Evolutionary conservation across 1,140 invertebrate species (phyloP), one percentile per base, ranked within the genome.

Genomic region (Bombus pyrosoma): DNA sequence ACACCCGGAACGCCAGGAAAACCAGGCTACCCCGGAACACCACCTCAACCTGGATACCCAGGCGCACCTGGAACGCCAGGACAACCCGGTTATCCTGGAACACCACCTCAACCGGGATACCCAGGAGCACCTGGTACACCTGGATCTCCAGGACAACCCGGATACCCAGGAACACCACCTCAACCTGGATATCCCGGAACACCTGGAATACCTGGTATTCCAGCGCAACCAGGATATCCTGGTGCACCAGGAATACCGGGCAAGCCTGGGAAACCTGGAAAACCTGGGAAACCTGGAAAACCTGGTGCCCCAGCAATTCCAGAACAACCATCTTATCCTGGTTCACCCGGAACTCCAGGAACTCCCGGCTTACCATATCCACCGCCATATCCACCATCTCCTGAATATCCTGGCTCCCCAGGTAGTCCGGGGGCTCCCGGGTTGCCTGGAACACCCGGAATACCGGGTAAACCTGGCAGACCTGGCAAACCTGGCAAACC

Each of bases 111-210:
- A 39, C 82, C 87, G n/a, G 83, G 57, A 37, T 88, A 95, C 87
- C 96, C 95, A 13, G 39, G 39, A 1, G 10, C 39, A 0, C 39
- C 39, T 41, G 93, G 93, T 53, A 86, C 89, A 73, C 93, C 82
- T 3, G 83, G 75, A 6, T 1, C 1, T 0, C 59, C 71, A 22
- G 12, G 90, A 92, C 64, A 66, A 34, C 64, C 28, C 1, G 25
- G 39, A 1, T 10, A 10, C 0, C 39, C 81, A 8, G 82, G 68
- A 3, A 39, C 4, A 0, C 76, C 84, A 10, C 37, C 62, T 86
- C 34, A 79, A 9, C 81, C 75, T 1, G 86, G 73, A n/a, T 15
- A 64, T 15, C 62, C 73, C 9, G 73, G n/a, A 34, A 53, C 43
- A 1, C 41, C 41, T 41, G 41, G 10, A 41, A 0, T 12, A 5